Conservation (phyloP, 2,113 vertebrate genomes). For the Paralichthys olivaceus region DNA sequence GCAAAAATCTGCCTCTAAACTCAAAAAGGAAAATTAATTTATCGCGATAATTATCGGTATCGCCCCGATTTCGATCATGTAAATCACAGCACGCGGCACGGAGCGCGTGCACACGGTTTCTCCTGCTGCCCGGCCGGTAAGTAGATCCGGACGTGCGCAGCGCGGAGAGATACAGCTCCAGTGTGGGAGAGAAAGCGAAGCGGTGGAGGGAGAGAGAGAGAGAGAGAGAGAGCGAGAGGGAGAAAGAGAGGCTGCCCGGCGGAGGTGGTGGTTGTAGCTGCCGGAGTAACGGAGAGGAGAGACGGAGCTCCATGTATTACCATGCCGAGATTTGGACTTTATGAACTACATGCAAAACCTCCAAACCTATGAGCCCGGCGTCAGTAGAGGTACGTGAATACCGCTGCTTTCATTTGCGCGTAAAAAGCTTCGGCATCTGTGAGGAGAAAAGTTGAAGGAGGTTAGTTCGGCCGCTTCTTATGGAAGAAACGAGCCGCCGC, state of each 20-base stretch:
- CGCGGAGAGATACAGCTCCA: conserved; percentile 79
- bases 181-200: conserved; percentile 42
- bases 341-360: conserved; percentile 76
- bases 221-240: background rate
- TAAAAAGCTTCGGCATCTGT: conserved; percentile 24
- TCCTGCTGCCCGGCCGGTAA: conserved; percentile 69
- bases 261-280: conserved; percentile 25
- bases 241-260: conserved; percentile 17
- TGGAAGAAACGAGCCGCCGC: background rate
- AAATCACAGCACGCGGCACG: no score
- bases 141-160: conserved; percentile 84
- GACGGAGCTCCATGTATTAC: conserved; percentile 50
- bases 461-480: background rate
- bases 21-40: background rate
- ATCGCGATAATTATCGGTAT: background rate
- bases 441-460: background rate
- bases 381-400: conserved; percentile 68
- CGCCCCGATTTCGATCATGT: background rate
- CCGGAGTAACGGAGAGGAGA: conserved; percentile 50
- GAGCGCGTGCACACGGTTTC: background rate
- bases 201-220: background rate
- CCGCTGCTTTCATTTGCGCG: background rate
- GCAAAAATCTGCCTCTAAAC: background rate
- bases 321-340: conserved; percentile 79
- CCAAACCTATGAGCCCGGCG: conserved; percentile 67